Percentiles rank a stretch among this genome's conserved stretches.
phyloP scores from a whole-genome alignment of 2,888 invertebrate species.

The Atethmia centrago region DNA sequence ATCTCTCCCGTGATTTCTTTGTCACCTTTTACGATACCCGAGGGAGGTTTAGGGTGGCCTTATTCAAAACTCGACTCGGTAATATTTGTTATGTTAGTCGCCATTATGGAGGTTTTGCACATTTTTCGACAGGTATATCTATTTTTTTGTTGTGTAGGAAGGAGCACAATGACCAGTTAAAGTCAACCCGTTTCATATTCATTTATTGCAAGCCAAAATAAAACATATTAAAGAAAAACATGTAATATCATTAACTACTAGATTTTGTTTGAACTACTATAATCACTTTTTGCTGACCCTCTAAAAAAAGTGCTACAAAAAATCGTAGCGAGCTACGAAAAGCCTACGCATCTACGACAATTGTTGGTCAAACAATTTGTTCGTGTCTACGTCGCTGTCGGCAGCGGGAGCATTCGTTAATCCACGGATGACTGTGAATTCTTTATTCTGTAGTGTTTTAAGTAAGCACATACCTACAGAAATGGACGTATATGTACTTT shows the following conservation, averaged over 20 bases:
- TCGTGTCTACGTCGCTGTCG: conserved; percentile 67
- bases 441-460: conserved; percentile 70
- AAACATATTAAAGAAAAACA: not conserved
- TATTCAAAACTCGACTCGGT: not conserved
- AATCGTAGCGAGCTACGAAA: conserved; percentile 40
- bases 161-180: not conserved
- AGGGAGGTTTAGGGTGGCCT: conserved; percentile 33
- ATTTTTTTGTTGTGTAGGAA: not conserved
- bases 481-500: conserved; percentile 19
- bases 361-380: conserved; percentile 36
- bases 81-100: conserved; percentile 5
- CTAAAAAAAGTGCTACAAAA: conserved; percentile 46
- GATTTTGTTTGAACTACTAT: not conserved
- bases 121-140: too few relatives aligned
- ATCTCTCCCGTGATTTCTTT: conserved; percentile 9
- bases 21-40: conserved; percentile 34
- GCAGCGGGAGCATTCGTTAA: conserved; percentile 77
- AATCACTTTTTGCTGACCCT: conserved; percentile 2
- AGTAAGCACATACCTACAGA: conserved; percentile 50
- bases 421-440: conserved; percentile 75
- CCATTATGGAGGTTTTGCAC: not conserved
- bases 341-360: conserved; percentile 4
- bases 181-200: not conserved
- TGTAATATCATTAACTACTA: not conserved
- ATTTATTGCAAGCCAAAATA: not conserved